Percentiles rank a stretch among this genome's conserved stretches.
Evolutionary conservation across 53 echinoderm and acorn worm species (phyloP).

Genomic region (Apostichopus leukothele): DNA sequence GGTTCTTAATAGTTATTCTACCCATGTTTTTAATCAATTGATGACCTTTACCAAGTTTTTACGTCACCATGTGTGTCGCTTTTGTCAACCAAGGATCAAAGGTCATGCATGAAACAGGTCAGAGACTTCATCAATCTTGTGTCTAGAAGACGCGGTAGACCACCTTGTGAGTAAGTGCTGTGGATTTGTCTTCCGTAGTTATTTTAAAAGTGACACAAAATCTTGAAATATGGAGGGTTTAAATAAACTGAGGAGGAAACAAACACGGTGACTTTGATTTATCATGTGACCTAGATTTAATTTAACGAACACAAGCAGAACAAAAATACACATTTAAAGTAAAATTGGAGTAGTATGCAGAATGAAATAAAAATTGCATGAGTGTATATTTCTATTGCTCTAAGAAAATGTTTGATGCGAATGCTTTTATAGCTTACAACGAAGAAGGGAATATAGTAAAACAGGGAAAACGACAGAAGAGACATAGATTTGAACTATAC

Average conservation of each 20-base stretch:
- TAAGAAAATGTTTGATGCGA: too few relatives aligned
- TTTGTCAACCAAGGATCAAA: slow-evolving; percentile 38
- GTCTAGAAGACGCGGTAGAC: not conserved
- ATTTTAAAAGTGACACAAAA: slow-evolving; percentile 17
- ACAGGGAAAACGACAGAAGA: too few relatives aligned
- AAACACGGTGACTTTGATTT: slow-evolving; percentile 3
- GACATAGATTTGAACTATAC: too few relatives aligned
- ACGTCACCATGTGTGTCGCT: slow-evolving; percentile 31
- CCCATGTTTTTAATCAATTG: not conserved
- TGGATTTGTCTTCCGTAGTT: slow-evolving; percentile 7
- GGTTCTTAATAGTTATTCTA: slow-evolving; percentile 20
- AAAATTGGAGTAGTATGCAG: too few relatives aligned
- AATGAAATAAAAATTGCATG: too few relatives aligned
- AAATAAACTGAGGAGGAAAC: slow-evolving; percentile 7
- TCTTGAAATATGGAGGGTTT: slow-evolving; percentile 17
- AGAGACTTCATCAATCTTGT: slow-evolving; percentile 14
- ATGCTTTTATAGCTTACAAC: too few relatives aligned
- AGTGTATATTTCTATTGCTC: too few relatives aligned
- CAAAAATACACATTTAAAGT: too few relatives aligned
- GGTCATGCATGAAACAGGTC: slow-evolving; percentile 35
- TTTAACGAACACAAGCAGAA: not conserved
- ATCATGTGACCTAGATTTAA: slow-evolving; percentile 2
- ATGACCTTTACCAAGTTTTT: slow-evolving; percentile 14
- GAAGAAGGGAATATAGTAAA: too few relatives aligned
- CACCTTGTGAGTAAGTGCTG: slow-evolving; percentile 15